A percentile compares a stretch with the other conserved stretches of the same genome.
Evolutionary conservation across 2,888 invertebrate genomes (phyloP).

Genomic region (Gymnosoma rotundatum): DNA sequence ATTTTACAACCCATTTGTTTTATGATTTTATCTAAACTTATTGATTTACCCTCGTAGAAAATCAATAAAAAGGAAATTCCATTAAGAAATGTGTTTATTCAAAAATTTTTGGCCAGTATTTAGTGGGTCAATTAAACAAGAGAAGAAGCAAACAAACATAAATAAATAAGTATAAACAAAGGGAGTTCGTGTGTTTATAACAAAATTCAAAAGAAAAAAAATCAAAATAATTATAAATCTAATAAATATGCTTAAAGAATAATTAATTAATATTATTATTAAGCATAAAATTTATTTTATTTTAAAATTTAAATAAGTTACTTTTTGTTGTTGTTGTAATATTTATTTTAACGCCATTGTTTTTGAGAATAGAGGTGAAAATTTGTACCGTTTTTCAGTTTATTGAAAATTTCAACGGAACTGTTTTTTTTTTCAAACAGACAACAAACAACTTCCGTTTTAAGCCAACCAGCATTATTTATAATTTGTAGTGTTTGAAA

Average conservation of each 20-base stretch:
- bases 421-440: conserved; percentile 41
- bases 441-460: conserved; percentile 61
- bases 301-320: conserved; percentile 22
- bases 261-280: conserved; percentile 21
- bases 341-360: conserved; percentile 8
- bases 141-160: conserved; percentile 12
- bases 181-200: neutral
- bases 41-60: neutral
- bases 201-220: conserved; percentile 9
- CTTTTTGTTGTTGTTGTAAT: neutral
- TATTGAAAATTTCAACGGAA: conserved; percentile 47
- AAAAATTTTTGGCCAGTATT: conserved; percentile 31
- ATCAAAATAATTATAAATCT: conserved; percentile 17
- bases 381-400: neutral
- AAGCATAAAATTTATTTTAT: conserved; percentile 4
- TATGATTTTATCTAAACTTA: too few relatives aligned
- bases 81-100: conserved; percentile 1
- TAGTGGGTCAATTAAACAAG: conserved; percentile 46
- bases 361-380: conserved; percentile 32
- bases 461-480: neutral
- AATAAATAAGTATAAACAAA: neutral
- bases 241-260: conserved; percentile 26
- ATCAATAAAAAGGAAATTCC: neutral
- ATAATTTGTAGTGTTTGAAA: neutral
- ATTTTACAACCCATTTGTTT: too few relatives aligned